phyloP scores from a whole-genome alignment of 2,888 invertebrate genomes.

The Dromius quadrimaculatus region DNA sequence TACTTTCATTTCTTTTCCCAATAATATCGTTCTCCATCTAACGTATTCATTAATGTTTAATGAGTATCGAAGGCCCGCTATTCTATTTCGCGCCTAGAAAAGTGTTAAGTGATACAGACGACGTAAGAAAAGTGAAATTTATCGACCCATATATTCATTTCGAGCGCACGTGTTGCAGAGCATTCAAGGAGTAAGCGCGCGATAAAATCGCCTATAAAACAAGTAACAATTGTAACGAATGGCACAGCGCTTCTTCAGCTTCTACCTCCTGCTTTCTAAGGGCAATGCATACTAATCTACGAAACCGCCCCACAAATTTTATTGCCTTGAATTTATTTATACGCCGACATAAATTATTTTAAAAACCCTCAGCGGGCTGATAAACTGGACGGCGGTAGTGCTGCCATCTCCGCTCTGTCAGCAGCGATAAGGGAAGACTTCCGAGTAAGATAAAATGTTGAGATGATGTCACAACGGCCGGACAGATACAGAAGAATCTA shows the following conservation, averaged over 20 bases:
- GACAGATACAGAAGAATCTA: constrained; percentile 48
- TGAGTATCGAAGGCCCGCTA: too few species aligned
- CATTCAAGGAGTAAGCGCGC: constrained; percentile 40
- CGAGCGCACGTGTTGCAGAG: constrained; percentile 44
- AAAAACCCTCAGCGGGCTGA: constrained; percentile 44
- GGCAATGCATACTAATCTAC: constrained; percentile 50
- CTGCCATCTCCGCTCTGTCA: constrained; percentile 35
- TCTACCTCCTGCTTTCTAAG: constrained; percentile 6
- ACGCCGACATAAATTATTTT: constrained; percentile 50
- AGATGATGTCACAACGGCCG: constrained; percentile 36
- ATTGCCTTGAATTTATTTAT: constrained; percentile 51
- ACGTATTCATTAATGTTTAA: too few species aligned
- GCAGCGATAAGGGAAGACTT: constrained; percentile 38
- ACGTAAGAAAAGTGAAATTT: constrained; percentile 48
- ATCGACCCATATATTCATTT: constrained; percentile 51
- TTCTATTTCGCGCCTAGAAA: too few species aligned
- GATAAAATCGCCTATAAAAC: constrained; percentile 49
- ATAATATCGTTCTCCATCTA: too few species aligned
- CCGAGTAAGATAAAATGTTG: constrained; percentile 37
- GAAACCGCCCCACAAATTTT: constrained; percentile 47
- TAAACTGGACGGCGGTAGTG: constrained; percentile 40
- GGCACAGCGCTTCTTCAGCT: constrained; percentile 35
- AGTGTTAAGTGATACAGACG: constrained; percentile 43
- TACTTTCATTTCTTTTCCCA: too few species aligned
- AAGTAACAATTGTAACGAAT: constrained; percentile 52